Base-by-base conservation (phyloP, 2,888 invertebrate genomes). In the Lamellibrachia satsuma region DNA sequence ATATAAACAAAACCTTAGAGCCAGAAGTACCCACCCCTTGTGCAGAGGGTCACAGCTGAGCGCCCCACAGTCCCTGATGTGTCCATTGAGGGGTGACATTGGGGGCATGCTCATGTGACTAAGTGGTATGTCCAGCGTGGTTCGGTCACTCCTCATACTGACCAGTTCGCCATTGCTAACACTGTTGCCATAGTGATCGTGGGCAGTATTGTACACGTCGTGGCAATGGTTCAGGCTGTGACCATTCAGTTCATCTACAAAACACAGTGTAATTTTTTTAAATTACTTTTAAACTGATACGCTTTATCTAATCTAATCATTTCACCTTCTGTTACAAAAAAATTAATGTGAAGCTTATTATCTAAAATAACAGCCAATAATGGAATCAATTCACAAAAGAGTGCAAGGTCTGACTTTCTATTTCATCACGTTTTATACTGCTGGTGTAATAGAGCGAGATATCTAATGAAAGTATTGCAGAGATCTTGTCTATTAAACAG, bases 161-260 rank as follows among this genome's bases (percentile, higher is more conserved):
- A 75, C 75, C 75, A 75, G 75, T 75, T 75, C 75, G 75, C 75
- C 75, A 75, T 75, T 75, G 15, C 22, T 75, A 15, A 75, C 75
- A 75, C 75, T 75, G 75, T 75, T 75, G 75, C 75, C 75, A 75
- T 75, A 75, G 75, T 75, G 75, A 75, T 75, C 75, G 75, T 75
- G 75, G 75, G 22, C 75, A 22, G 75, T 75, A 6, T 75, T 75
- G 75, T 75, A 75, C 8, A 57, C 57, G 9, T 57, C 57, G 7
- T 57, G 57, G 57, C 57, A 57, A 15, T 22, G 75, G n/a, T 75
- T 75, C 75, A 75, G n/a, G 75, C 22, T 6, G n/a, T 75, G 75
- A 22, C 75, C 75, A 22, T 75, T 75, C 75, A 75, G 6, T 75
- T 75, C 75, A 75, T 75, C 75, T 75, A 75, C 75, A 75, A 75